Evolutionary conservation across 2,888 invertebrate species (phyloP).

Genomic region (Oegoconia quadripuncta): DNA sequence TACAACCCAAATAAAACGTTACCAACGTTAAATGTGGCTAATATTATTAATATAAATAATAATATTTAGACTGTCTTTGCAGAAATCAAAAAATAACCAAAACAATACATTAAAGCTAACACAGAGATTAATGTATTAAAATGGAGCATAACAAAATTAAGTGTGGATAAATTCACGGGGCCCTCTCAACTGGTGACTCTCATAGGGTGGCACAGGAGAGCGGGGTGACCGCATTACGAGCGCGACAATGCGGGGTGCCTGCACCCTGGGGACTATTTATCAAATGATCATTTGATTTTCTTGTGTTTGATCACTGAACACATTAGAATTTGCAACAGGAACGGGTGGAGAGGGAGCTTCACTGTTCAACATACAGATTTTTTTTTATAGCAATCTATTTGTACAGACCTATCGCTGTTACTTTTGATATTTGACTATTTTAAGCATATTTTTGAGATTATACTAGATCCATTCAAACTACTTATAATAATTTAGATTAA

Average conservation of each 20-base stretch:
- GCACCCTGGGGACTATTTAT: constrained; percentile 75
- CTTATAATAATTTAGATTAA: too few relatives aligned
- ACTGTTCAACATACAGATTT: constrained; percentile 31
- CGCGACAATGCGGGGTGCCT: constrained; percentile 44
- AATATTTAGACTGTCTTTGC: too few relatives aligned
- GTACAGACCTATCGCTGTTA: too few relatives aligned
- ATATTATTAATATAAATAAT: too few relatives aligned
- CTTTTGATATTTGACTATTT: too few relatives aligned
- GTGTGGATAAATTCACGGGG: constrained; percentile 54
- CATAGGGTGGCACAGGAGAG: constrained; percentile 20
- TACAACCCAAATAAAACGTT: too few relatives aligned
- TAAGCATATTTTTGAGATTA: too few relatives aligned
- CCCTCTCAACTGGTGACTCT: constrained; percentile 27
- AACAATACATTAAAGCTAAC: constrained; percentile 10
- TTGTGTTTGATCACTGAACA: constrained; percentile 80
- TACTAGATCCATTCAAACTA: too few relatives aligned
- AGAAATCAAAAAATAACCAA: not conserved
- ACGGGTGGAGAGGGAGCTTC: constrained; percentile 47
- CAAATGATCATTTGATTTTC: constrained; percentile 81
- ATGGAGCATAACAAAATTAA: constrained; percentile 42
- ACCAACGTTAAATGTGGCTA: too few relatives aligned
- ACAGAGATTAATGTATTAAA: constrained; percentile 23
- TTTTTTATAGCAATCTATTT: too few relatives aligned
- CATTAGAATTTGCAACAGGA: constrained; percentile 73
- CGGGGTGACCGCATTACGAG: constrained; percentile 70